phyloP scores from a whole-genome alignment of 2,888 invertebrate genomes.

The Cosmorhoe ocellata region DNA sequence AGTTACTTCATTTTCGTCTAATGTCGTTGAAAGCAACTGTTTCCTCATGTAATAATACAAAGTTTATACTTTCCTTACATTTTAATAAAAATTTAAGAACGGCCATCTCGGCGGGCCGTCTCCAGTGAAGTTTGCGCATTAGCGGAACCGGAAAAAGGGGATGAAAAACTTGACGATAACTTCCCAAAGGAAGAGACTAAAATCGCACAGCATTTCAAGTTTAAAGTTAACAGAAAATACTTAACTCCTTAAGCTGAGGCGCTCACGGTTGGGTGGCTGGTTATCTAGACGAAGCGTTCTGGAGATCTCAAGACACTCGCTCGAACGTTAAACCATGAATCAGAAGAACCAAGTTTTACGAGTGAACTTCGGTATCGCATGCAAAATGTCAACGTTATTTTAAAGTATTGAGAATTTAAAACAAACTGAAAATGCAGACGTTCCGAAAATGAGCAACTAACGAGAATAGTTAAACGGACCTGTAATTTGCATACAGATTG shows the following conservation, averaged over 20 bases:
- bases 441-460: slow-evolving; percentile 81
- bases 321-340: slow-evolving; percentile 17
- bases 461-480: slow-evolving; percentile 80
- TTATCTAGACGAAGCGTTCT: slow-evolving; percentile 12
- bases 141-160: slow-evolving; percentile 64
- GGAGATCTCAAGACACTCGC: slow-evolving; percentile 8
- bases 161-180: slow-evolving; percentile 63
- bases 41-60: slow-evolving; percentile 28
- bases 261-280: slow-evolving; percentile 1
- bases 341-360: slow-evolving; percentile 18
- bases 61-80: slow-evolving; percentile 41
- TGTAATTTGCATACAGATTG: slow-evolving; percentile 82
- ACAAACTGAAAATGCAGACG: slow-evolving; percentile 67
- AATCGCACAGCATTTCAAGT: slow-evolving; percentile 42
- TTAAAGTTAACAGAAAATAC: slow-evolving; percentile 43
- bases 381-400: slow-evolving; percentile 26
- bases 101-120: slow-evolving; percentile 45
- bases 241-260: slow-evolving; percentile 21
- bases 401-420: slow-evolving; percentile 49
- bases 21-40: slow-evolving; percentile 34
- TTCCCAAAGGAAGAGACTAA: slow-evolving; percentile 47
- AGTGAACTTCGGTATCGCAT: slow-evolving; percentile 15
- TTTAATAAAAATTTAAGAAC: slow-evolving; percentile 54
- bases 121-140: slow-evolving; percentile 62
- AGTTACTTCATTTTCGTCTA: slow-evolving; percentile 8